Evolutionary conservation across 1,140 invertebrate genomes (phyloP).

Genomic region (Cotesia glomerata): DNA sequence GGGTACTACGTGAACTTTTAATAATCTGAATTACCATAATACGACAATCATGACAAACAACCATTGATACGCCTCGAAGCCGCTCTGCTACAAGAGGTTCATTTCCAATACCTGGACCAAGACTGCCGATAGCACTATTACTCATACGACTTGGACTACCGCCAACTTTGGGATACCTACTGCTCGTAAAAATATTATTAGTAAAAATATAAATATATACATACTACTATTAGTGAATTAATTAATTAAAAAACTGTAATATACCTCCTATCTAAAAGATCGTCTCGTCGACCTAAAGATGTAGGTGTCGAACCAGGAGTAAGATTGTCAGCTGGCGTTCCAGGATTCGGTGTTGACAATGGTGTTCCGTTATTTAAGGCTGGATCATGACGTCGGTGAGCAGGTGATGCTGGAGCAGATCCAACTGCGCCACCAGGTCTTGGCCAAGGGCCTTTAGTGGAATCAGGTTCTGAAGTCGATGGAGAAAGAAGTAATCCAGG

Average conservation of each 20-base stretch:
- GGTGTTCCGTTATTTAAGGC: slow-evolving; percentile 46
- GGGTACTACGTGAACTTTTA: slow-evolving; percentile 79
- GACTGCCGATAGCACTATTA: slow-evolving; percentile 47
- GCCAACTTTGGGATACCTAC: slow-evolving; percentile 32
- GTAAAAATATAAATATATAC: not conserved
- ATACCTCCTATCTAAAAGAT: slow-evolving; percentile 60
- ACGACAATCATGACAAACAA: slow-evolving; percentile 93
- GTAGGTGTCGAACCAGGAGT: slow-evolving; percentile 44
- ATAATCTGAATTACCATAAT: slow-evolving; percentile 93
- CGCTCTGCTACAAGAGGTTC: slow-evolving; percentile 65
- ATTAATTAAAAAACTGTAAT: not conserved
- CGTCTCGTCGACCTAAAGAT: slow-evolving; percentile 48
- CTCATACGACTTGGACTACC: slow-evolving; percentile 53
- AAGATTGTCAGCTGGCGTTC: slow-evolving; percentile 54
- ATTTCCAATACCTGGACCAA: slow-evolving; percentile 34
- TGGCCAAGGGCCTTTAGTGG: slow-evolving; percentile 67
- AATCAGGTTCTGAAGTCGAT: slow-evolving; percentile 59
- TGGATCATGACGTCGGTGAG: slow-evolving; percentile 52
- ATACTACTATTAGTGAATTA: not conserved
- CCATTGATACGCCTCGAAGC: slow-evolving; percentile 80
- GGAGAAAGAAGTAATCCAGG: slow-evolving; percentile 78
- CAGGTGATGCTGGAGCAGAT: slow-evolving; percentile 67
- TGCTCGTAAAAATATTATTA: slow-evolving; percentile 31
- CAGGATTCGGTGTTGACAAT: slow-evolving; percentile 43
- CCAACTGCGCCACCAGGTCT: slow-evolving; percentile 68